phyloP scores from a whole-genome alignment of 2,113 vertebrate species.

The Dendropsophus ebraccatus region DNA sequence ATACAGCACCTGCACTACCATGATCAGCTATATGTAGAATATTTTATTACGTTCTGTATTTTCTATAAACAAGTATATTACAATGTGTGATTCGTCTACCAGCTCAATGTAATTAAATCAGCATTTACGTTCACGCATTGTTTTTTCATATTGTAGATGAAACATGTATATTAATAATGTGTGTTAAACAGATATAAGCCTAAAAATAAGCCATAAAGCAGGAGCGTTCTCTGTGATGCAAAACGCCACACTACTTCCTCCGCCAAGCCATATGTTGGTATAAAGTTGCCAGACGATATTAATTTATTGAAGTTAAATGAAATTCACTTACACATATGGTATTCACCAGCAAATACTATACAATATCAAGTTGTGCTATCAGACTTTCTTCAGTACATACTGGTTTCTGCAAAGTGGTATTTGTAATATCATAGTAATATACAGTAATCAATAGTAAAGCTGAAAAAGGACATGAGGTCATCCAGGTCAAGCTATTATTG shows the following conservation, averaged over 20 bases:
- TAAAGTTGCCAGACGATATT: slow-evolving; percentile 9
- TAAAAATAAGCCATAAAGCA: background rate
- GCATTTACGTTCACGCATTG: too few species aligned
- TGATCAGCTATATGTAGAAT: too few species aligned
- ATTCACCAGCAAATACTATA: background rate
- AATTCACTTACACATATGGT: background rate
- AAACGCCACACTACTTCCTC: background rate
- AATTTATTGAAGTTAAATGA: background rate
- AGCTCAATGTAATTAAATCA: background rate
- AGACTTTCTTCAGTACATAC: background rate
- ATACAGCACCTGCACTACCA: too few species aligned
- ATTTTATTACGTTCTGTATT: background rate
- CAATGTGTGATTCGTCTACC: background rate
- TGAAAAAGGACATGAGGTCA: background rate
- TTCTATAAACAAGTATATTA: background rate
- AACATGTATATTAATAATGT: background rate
- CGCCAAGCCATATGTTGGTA: slow-evolving; percentile 25
- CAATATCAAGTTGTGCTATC: background rate
- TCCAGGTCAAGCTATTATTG: too few species aligned
- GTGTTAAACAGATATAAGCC: background rate
- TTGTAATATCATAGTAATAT: background rate
- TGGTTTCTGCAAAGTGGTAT: background rate
- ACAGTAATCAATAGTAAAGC: background rate
- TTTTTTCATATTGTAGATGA: background rate
- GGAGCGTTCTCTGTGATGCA: background rate